Percentiles rank a stretch among this genome's conserved stretches.
Conservation (phyloP, 2,113 vertebrate genomes). For the Tyto alba region DNA sequence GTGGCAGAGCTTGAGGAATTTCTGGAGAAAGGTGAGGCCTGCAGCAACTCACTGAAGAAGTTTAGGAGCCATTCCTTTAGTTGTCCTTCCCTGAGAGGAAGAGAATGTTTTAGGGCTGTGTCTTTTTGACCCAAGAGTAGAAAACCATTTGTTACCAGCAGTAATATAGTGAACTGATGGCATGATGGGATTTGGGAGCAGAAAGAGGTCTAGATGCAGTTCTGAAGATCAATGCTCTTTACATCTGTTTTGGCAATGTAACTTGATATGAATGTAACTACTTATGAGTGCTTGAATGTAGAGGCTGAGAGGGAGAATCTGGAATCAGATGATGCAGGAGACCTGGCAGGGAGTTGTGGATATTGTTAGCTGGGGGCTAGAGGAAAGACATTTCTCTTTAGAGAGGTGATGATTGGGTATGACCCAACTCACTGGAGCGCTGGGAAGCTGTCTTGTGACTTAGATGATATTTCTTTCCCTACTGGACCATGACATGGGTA, state of each 20-base stretch:
- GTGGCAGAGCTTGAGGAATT: background rate
- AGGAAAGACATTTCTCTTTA: background rate
- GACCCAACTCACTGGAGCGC: background rate
- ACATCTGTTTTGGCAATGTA: background rate
- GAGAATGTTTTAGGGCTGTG: background rate
- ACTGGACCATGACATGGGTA: background rate
- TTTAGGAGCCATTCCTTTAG: background rate
- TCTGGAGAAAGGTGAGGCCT: background rate
- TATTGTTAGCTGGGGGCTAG: background rate
- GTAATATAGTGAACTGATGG: background rate
- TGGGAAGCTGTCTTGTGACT: background rate
- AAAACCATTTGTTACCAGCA: background rate
- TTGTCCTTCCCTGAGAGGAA: background rate
- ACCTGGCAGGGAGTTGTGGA: background rate
- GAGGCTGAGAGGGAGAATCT: background rate
- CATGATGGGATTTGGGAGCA: background rate
- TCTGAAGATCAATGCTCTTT: background rate
- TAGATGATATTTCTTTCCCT: background rate
- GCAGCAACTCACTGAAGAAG: background rate
- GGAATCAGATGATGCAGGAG: background rate
- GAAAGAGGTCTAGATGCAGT: background rate
- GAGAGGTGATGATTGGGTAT: background rate
- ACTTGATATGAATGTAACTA: background rate
- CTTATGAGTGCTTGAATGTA: background rate
- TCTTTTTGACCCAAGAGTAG: background rate